A percentile compares a stretch with the other conserved stretches of the same genome.
Evolutionary conservation across 2,797 vertebrate genomes (phyloP).

Genomic region (Pachyuromys duprasi): DNA sequence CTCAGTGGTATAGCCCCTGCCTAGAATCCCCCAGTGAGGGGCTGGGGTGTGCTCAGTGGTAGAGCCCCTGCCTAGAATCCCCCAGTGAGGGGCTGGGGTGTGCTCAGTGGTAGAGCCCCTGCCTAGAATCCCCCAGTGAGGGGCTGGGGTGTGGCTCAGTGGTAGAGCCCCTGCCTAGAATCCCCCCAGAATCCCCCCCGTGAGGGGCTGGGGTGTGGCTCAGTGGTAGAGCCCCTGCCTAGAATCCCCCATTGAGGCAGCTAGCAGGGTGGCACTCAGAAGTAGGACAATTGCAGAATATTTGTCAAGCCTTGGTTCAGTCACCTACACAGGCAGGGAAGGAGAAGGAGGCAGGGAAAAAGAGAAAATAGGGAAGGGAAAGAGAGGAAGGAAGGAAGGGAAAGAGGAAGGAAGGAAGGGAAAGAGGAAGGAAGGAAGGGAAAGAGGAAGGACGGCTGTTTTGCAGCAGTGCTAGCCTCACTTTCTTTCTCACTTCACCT

Average conservation of each 20-base stretch:
- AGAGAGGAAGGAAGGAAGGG: background rate
- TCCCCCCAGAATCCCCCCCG: background rate
- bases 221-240: too few relatives aligned
- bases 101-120: too few relatives aligned
- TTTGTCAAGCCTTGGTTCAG: background rate
- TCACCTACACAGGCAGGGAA: too few relatives aligned
- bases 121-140: too few relatives aligned
- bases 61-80: too few relatives aligned
- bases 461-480: too few relatives aligned
- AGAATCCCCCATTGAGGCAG: background rate
- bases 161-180: background rate
- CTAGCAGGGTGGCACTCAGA: background rate
- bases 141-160: background rate
- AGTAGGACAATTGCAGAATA: background rate
- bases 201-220: background rate
- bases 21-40: too few relatives aligned
- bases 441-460: too few relatives aligned
- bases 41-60: too few relatives aligned
- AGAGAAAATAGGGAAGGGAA: background rate
- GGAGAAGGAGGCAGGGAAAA: background rate
- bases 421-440: accelerated
- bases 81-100: too few relatives aligned
- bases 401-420: background rate
- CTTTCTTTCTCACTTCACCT: background rate
- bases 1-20: too few relatives aligned